phyloP scores from a whole-genome alignment of 2,113 vertebrate species.

The Larimichthys polyactis region DNA sequence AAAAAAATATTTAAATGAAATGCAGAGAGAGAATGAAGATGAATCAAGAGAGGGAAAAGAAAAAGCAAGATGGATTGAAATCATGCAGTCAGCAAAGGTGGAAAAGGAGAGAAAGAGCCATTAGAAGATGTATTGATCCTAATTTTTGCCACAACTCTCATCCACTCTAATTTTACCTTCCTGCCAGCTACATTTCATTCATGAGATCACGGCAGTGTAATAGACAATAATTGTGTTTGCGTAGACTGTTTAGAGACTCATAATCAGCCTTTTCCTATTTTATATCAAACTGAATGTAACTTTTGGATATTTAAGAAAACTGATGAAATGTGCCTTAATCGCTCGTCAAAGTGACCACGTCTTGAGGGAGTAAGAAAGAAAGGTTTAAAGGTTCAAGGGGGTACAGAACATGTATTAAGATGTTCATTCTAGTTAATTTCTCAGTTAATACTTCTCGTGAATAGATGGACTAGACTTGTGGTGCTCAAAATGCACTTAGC shows the following conservation, averaged over 20 bases:
- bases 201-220: not conserved
- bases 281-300: not conserved
- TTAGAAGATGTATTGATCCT: conserved; percentile 25
- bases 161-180: conserved; percentile 47
- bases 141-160: conserved; percentile 22
- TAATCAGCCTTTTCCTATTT: not conserved
- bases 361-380: too few species aligned
- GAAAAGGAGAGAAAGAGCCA: conserved; percentile 20
- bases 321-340: not conserved
- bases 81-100: conserved; percentile 31
- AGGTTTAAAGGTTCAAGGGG: too few species aligned
- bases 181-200: conserved; percentile 39
- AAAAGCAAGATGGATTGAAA: conserved; percentile 51
- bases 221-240: conserved; percentile 5
- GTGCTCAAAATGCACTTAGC: not conserved
- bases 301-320: conserved; percentile 24
- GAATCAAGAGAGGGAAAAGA: conserved; percentile 40
- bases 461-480: too few species aligned
- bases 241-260: conserved; percentile 4
- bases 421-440: too few species aligned
- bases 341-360: not conserved
- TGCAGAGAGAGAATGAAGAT: conserved; percentile 59
- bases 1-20: conserved; percentile 81
- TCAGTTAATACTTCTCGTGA: not conserved
- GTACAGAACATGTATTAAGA: too few species aligned